Base-by-base conservation (phyloP, 2,113 vertebrate genomes). In the Eulacestoma nigropectus region DNA sequence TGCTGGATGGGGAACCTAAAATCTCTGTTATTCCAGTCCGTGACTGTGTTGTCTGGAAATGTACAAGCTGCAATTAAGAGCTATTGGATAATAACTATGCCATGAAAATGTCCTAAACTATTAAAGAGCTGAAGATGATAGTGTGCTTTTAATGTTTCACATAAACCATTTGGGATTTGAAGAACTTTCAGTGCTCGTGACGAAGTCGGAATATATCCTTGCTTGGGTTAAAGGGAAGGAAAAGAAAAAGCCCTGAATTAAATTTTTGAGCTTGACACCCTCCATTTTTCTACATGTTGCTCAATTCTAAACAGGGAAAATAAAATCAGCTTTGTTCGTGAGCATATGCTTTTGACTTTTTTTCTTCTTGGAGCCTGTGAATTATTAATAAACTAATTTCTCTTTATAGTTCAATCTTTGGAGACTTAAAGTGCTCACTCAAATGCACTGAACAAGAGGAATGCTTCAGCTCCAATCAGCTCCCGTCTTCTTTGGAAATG, bases 361-460 rank as follows among this genome's bases (percentile, higher is more conserved):
- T 98, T 97, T 96, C 75, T 95, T 97, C 97, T 97, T 96, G 96
- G 96, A 98, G 96, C 93, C 90, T 97, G 98, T 98, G 97, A 98
- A 98, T 98, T 98, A 98, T 98, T 98, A 98, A 98, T 98, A 97
- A 98, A 98, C 98, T 98, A 98, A 98, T 98, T 98, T 98, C 97
- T 98, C 98, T 98, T 98, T 98, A 98, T 98, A 98, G 98, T 98
- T 98, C 97, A 98, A 96, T 98, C 98, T 98, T 98, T 97, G 94
- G 98, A 98, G 98, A 98, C 98, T 98, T 98, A 98, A 98, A 98
- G 96, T 97, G 95, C 97, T 98, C 98, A 96, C 96, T 98, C 97
- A 97, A 96, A 97, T 96, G 97, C 96, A 97, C 92, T 60, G 94
- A 97, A 96, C 95, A 97, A 95, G 97, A 94, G 94, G 92, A 96